Evolutionary conservation across 2,113 vertebrate species (phyloP).

Genomic region (Hippocampus comes): DNA sequence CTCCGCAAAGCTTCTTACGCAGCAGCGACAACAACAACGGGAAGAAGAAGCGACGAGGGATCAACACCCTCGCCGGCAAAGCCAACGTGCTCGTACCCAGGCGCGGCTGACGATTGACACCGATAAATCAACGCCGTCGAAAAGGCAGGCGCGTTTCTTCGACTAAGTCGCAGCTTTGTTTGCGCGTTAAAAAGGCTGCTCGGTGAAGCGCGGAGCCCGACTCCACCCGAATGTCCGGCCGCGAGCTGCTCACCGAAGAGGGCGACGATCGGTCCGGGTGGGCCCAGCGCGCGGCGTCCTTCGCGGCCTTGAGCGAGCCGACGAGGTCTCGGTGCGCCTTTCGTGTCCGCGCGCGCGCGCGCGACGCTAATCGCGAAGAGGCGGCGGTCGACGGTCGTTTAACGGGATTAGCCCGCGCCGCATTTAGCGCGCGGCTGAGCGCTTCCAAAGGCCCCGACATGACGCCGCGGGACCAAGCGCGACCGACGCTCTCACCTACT

Average conservation of each 20-base stretch:
- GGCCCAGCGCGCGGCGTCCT: neutral
- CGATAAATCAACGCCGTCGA: neutral
- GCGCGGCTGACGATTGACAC: neutral
- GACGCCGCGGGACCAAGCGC: neutral
- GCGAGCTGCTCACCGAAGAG: constrained; percentile 52
- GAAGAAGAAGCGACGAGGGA: neutral
- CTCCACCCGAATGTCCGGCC: too few relatives aligned
- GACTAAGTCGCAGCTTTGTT: too few relatives aligned
- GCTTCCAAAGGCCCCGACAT: neutral
- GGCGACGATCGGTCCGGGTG: neutral
- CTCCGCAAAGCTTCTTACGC: constrained; percentile 57
- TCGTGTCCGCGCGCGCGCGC: constrained; percentile 38
- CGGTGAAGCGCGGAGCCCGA: too few relatives aligned
- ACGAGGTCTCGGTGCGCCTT: constrained; percentile 33
- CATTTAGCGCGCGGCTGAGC: constrained; percentile 59
- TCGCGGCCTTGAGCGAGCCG: constrained; percentile 4
- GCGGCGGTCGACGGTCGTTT: constrained; percentile 38
- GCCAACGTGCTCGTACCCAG: neutral
- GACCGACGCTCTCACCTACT: too few relatives aligned
- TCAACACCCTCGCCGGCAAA: neutral
- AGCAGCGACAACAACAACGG: constrained; percentile 14
- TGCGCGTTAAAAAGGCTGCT: too few relatives aligned
- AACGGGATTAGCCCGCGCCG: constrained; percentile 65
- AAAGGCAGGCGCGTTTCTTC: too few relatives aligned
- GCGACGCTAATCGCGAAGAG: constrained; percentile 33